Evolutionary conservation across 1,140 invertebrate species (phyloP), one percentile per base, ranked within the genome.

Genomic region (Drosophila sucinea): DNA sequence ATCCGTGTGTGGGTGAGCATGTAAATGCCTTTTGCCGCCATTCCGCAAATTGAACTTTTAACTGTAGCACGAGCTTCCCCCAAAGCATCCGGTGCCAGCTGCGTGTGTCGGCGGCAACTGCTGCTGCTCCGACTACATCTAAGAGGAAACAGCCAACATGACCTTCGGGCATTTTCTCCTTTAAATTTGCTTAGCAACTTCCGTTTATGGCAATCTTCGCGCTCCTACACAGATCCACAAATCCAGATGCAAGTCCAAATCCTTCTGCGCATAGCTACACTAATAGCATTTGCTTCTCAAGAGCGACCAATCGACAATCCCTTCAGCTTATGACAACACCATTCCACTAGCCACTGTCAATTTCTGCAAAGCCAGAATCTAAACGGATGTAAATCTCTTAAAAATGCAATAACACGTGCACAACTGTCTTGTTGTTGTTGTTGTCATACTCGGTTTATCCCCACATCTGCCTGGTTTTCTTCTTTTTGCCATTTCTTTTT

Each of bases 31-130:
- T 17, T 70, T 76, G 69, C 63, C 73, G 80, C 72, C 63, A 82
- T 87, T 77, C 79, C 83, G 73, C 80, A 87, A 89, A 89, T 89
- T 87, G 84, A 89, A 87, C 84, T 87, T 87, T 89, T 89, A 89
- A 89, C 84, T 84, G 84, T 89, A 69, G 84, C 84, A 80, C 81
- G 70, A 89, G 84, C 77, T 89, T 75, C 80, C 79, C 82, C 79
- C 82, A 51, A 62, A 81, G 83, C 83, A 87, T 87, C 83, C 84
- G 84, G 84, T 89, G 80, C 51, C 84, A 89, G 77, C 80, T 89
- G 84, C 58, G 67, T 86, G 76, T 57, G 63, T 51, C 66, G 75
- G 67, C 82, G 78, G 64, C 80, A 76, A 70, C 61, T 73, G 63
- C 35, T 66, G 25, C 30, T 74, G 30, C 32, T 7, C n/a, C 44